Percentiles rank a stretch among this genome's conserved stretches.
Conservation (phyloP, 1,140 invertebrate genomes). For the Harpegnathos saltator region DNA sequence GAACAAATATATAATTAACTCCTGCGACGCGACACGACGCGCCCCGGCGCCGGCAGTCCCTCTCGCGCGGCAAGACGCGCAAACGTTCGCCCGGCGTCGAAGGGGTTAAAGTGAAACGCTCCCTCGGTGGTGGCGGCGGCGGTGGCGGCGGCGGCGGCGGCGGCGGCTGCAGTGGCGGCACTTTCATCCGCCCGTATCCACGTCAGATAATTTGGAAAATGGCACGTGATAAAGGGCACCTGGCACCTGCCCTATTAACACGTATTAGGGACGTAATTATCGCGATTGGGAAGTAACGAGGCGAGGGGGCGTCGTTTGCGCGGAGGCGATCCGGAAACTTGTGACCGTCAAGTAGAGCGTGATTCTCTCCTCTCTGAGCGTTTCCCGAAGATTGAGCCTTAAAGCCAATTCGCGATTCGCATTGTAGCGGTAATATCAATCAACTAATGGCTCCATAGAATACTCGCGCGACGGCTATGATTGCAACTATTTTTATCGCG, state of each 20-base stretch:
- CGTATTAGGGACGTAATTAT: slow-evolving; percentile 52
- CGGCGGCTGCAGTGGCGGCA: neutral
- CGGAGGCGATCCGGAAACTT: slow-evolving; percentile 30
- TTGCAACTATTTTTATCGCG: too few relatives aligned
- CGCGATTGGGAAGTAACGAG: slow-evolving; percentile 54
- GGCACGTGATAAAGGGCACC: slow-evolving; percentile 52
- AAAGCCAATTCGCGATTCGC: neutral
- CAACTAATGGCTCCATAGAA: neutral
- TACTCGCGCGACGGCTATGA: neutral
- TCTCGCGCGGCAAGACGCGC: slow-evolving; percentile 17
- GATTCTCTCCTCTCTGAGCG: neutral
- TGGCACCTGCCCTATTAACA: slow-evolving; percentile 55
- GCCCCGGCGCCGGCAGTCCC: neutral
- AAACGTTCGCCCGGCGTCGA: slow-evolving; percentile 18
- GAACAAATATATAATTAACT: slow-evolving; percentile 59
- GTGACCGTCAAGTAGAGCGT: neutral
- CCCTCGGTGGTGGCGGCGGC: neutral
- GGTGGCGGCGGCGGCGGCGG: neutral
- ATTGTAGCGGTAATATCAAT: neutral
- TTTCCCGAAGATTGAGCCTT: neutral
- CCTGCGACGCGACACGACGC: neutral
- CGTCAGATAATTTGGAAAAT: slow-evolving; percentile 59
- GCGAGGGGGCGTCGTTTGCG: slow-evolving; percentile 4
- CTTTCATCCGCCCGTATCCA: slow-evolving; percentile 30
- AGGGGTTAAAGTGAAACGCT: slow-evolving; percentile 25